Evolutionary conservation across 92 coral and sea anemone species (phyloP), one percentile per base, ranked within the genome.

Genomic region (Palythoa grandis): DNA sequence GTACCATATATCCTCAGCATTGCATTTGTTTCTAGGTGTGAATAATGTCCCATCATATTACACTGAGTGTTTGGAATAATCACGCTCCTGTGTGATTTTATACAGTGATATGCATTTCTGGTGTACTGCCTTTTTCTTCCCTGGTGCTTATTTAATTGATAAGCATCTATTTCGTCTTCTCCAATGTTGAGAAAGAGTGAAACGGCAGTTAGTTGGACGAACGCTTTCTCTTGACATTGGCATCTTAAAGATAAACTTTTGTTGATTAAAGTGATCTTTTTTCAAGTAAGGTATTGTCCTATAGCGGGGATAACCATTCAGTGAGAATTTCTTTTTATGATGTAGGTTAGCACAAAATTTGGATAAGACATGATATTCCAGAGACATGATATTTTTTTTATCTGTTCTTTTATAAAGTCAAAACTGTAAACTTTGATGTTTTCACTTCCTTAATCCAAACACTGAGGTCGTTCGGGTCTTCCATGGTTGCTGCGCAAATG

Each of bases 1-100:
- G 65, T 83, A 88, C 85, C 91, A 88, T 76, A 83, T 67, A 20
- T 88, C 91, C 63, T 88, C 91, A 83, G 84, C 67, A 66, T 53
- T 88, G 39, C 56, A 88, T 17, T 37, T 52, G 70, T 82, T 83
- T 56, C 75, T 73, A 58, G 91, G 91, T 14, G 84, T 66, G 75
- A 83, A 88, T 58, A 88, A 63, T 47, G 87, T 13, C 24, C 83
- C 74, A 70, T 88, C 68, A 63, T 88, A 88, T 54, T 22, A 9
- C 77, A 29, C 19, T 22, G 78, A 52, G 40, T 88, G 87, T 43
- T 74, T 88, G 72, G 87, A n/a, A 56, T 88, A 88, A 43, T 76
- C 75, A 37, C 83, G 91, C 72, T 88, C 90, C 7, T 54, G 60
- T 3, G 13, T 54, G 17, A 54, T 54, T 54, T 54, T 54, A 54